phyloP scores from a whole-genome alignment of 1,140 invertebrate genomes.

The Aphelinus certus region DNA sequence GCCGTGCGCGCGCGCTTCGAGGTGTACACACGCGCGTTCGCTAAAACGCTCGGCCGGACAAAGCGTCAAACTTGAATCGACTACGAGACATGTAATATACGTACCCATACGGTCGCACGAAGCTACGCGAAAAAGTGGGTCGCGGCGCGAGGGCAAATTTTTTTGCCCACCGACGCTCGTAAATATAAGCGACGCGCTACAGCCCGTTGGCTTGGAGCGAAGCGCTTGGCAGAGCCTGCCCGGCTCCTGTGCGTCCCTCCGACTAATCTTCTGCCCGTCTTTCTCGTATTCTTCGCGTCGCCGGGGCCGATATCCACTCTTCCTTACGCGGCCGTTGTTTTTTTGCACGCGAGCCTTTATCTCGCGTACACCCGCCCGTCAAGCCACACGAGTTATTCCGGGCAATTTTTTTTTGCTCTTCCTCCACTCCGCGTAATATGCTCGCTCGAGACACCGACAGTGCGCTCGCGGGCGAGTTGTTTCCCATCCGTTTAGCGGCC shows the following conservation, averaged over 20 bases:
- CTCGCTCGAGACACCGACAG: not conserved
- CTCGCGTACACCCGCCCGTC: constrained; percentile 11
- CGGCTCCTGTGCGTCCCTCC: constrained; percentile 32
- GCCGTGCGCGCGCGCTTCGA: no score
- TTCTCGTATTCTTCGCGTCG: constrained; percentile 31
- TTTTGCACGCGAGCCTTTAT: constrained; percentile 27
- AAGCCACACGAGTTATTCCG: constrained; percentile 10
- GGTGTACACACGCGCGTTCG: no score
- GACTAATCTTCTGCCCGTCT: constrained; percentile 46
- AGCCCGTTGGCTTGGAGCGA: constrained; percentile 53
- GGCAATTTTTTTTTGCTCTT: not conserved
- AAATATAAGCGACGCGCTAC: constrained; percentile 48
- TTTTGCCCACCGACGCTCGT: constrained; percentile 55
- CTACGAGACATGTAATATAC: no score
- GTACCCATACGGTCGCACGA: no score
- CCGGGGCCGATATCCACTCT: not conserved
- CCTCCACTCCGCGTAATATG: not conserved
- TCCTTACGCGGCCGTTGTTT: not conserved
- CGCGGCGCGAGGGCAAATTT: constrained; percentile 58
- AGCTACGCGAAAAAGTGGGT: constrained; percentile 54
- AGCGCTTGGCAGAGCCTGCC: constrained; percentile 39
- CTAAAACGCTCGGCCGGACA: no score
- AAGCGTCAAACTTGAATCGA: no score
- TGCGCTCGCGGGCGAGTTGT: constrained; percentile 1
- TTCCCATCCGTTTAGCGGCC: constrained; percentile 18